A percentile compares a stretch with the other conserved stretches of the same genome.
These are phyloP conservation scores for Rissa tridactyla DNA, from an alignment of 2,113 vertebrate species.

Conservation along the genomic window DNA sequence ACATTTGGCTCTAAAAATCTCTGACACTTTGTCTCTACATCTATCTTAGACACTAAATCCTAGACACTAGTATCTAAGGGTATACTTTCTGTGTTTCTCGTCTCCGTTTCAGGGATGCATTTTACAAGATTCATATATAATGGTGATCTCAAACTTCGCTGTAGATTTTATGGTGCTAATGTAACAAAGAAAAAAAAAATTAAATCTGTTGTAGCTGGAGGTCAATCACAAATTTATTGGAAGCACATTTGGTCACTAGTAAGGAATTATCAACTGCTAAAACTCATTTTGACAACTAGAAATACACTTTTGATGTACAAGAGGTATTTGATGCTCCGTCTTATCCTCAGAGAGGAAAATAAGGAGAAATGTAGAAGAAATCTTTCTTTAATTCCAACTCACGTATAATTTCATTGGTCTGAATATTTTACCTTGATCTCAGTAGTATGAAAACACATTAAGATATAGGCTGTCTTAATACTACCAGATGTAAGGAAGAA, in stretches of 20 bases:
- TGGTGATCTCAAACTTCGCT: neutral
- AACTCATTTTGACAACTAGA: neutral
- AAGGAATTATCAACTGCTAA: neutral
- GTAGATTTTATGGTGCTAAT: neutral
- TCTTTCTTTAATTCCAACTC: neutral
- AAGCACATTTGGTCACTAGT: neutral
- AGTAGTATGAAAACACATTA: neutral
- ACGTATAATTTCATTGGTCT: neutral
- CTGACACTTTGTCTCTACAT: neutral
- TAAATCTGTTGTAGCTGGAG: neutral
- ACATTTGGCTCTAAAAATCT: neutral
- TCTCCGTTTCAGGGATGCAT: neutral
- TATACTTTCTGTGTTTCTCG: neutral
- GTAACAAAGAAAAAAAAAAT: neutral
- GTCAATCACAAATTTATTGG: neutral
- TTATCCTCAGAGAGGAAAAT: neutral
- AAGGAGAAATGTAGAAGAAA: neutral
- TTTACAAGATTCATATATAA: neutral
- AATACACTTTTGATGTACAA: neutral
- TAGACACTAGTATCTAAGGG: neutral
- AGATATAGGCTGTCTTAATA: neutral
- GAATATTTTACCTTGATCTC: neutral
- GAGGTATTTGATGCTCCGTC: neutral
- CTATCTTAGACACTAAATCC: neutral
- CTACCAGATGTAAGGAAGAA: neutral